Conservation (phyloP, 1,140 invertebrate species). For the Paraescarpia echinospica region DNA sequence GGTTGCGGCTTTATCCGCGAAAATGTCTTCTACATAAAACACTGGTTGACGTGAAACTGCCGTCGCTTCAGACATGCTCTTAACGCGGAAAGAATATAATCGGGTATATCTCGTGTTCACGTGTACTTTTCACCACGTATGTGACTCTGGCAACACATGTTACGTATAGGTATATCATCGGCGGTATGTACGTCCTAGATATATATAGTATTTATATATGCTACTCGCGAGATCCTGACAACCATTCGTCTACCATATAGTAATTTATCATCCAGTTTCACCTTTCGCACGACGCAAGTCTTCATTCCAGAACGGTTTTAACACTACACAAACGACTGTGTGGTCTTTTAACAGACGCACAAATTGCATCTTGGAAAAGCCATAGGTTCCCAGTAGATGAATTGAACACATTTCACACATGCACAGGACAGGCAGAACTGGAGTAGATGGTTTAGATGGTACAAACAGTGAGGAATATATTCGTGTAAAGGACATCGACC, state of each 20-base stretch:
- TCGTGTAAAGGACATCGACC: neutral
- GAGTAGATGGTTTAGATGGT: neutral
- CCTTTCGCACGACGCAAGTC: neutral
- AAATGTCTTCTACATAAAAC: neutral
- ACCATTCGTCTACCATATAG: neutral
- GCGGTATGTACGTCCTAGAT: neutral
- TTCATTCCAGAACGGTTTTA: neutral
- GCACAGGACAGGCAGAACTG: neutral
- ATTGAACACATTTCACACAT: neutral
- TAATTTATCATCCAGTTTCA: neutral
- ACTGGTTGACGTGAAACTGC: neutral
- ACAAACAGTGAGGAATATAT: neutral
- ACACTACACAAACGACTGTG: neutral
- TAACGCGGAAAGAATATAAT: neutral
- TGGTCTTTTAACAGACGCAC: neutral
- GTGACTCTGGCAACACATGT: neutral
- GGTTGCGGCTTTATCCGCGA: neutral
- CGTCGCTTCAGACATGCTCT: neutral
- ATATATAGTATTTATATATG: neutral
- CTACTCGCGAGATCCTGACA: neutral
- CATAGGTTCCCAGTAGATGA: neutral
- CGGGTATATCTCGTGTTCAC: neutral
- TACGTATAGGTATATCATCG: no score
- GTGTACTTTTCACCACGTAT: neutral
- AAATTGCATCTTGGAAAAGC: neutral